These are phyloP conservation scores for Ips nitidus DNA, from an alignment of 1,140 invertebrate species.

Conservation along the genomic window DNA sequence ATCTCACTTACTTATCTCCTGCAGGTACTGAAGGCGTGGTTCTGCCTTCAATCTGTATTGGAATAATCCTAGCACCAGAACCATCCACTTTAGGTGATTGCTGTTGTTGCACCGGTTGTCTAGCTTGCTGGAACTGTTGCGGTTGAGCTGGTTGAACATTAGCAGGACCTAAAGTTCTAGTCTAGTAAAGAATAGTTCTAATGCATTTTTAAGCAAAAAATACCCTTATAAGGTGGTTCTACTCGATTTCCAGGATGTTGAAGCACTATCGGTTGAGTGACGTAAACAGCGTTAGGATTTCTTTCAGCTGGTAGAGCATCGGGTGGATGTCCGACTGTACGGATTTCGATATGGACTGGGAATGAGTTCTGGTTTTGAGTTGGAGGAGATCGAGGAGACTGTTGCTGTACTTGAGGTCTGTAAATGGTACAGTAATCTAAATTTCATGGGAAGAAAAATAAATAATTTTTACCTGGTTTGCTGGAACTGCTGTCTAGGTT, in stretches of 20 bases:
- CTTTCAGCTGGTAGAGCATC: conserved; percentile 27
- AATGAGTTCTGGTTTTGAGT: conserved; percentile 28
- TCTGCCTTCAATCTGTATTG: conserved; percentile 50
- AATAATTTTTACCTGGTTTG: not conserved
- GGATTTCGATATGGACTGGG: conserved; percentile 37
- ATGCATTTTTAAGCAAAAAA: not conserved
- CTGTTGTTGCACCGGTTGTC: conserved; percentile 42
- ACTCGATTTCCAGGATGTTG: conserved; percentile 43
- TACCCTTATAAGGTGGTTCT: conserved; percentile 28
- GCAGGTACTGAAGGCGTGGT: conserved; percentile 38
- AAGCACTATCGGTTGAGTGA: conserved; percentile 46
- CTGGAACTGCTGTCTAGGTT: conserved; percentile 20
- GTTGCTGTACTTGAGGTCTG: conserved; percentile 37
- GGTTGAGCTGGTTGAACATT: conserved; percentile 4
- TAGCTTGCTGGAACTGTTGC: conserved; percentile 26
- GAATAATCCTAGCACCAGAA: conserved; percentile 48
- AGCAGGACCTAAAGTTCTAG: not conserved
- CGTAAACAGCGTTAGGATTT: conserved; percentile 44
- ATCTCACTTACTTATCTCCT: conserved; percentile 6
- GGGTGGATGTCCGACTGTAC: conserved; percentile 30
- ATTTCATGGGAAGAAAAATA: not conserved
- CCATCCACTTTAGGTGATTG: conserved; percentile 40
- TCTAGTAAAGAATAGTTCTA: too few species aligned
- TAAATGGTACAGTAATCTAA: not conserved
- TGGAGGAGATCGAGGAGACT: conserved; percentile 19